Evolutionary conservation across 2,113 vertebrate species (phyloP).

Genomic region (Rynchops niger): DNA sequence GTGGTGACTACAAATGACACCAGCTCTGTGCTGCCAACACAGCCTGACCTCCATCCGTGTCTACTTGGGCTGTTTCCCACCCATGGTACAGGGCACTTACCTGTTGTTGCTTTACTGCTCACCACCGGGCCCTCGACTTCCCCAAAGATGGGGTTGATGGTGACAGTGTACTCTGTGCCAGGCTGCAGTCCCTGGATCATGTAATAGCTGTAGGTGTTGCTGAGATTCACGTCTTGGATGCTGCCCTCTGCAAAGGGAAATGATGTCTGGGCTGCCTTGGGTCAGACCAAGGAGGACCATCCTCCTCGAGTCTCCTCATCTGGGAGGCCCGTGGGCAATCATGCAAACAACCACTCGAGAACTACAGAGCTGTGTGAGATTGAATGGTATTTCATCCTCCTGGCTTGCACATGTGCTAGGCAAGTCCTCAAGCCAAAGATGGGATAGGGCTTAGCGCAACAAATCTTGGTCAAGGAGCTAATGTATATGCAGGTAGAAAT

Average conservation of each 20-base stretch:
- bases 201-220: conserved; percentile 81
- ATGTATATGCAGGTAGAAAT: not conserved
- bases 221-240: conserved; percentile 84
- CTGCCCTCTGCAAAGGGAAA: conserved; percentile 74
- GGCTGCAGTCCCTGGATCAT: conserved; percentile 86
- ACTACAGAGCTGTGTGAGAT: not conserved
- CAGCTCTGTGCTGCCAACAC: not conserved
- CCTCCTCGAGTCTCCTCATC: not conserved
- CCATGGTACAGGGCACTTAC: conserved; percentile 59
- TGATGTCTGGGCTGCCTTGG: not conserved
- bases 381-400: not conserved
- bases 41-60: not conserved
- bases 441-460: not conserved
- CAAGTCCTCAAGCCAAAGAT: not conserved
- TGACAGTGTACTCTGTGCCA: conserved; percentile 79
- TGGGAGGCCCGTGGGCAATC: rapidly evolving
- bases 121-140: conserved; percentile 82
- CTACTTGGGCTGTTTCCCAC: not conserved
- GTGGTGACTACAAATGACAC: not conserved
- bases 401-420: rapidly evolving
- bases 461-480: not conserved
- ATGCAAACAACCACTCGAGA: not conserved
- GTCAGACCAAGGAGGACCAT: not conserved
- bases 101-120: conserved; percentile 70
- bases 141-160: conserved; percentile 87